Conservation (phyloP, 2,113 vertebrate genomes). For the Chlorocebus sabaeus region DNA sequence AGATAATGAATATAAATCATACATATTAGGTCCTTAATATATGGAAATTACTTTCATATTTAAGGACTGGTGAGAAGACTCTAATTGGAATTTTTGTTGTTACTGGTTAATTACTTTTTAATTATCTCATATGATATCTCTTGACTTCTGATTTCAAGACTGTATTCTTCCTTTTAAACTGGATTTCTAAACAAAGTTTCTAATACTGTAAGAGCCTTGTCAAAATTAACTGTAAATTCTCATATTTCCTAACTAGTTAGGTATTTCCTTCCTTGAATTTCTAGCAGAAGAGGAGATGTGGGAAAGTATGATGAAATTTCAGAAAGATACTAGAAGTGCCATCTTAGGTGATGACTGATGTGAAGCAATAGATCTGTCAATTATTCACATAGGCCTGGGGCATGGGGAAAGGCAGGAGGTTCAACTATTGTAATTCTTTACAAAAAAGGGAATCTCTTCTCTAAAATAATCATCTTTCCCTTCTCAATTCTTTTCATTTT, state of each 20-base stretch:
- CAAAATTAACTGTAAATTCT: conserved; percentile 14
- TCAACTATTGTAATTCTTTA: conserved; percentile 46
- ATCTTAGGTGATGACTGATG: conserved; percentile 51
- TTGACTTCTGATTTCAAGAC: background rate
- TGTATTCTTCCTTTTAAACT: conserved; percentile 1
- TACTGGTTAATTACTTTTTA: background rate
- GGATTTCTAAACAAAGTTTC: background rate
- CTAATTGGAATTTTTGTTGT: background rate
- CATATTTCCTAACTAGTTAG: conserved; percentile 32
- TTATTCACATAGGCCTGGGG: conserved; percentile 53
- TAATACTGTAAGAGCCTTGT: conserved; percentile 11
- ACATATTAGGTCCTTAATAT: background rate
- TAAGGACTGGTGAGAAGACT: background rate
- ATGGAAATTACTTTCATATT: background rate
- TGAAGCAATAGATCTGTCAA: conserved; percentile 23
- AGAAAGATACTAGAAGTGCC: conserved; percentile 34
- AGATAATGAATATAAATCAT: background rate
- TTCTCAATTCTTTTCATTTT: conserved; percentile 62
- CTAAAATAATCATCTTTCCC: conserved; percentile 57
- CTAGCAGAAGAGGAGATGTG: background rate
- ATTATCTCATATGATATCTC: background rate
- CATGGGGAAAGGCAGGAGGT: background rate
- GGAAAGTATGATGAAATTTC: conserved; percentile 42
- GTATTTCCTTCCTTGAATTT: conserved; percentile 30
- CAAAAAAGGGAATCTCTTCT: conserved; percentile 67